Evolutionary conservation across 1,140 invertebrate genomes (phyloP).

Genomic region (Drosophila serrata): DNA sequence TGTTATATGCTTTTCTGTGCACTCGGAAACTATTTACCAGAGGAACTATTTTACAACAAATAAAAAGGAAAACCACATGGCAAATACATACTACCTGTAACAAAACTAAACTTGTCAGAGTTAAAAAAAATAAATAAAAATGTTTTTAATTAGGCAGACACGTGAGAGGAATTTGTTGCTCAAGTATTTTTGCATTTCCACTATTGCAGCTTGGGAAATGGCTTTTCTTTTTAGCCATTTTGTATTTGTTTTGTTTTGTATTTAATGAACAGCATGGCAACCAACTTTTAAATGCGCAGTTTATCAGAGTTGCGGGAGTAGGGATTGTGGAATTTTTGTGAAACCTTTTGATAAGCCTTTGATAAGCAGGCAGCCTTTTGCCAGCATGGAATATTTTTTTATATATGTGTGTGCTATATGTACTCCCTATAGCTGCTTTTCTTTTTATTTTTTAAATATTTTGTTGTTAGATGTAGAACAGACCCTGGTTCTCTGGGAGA

Average conservation of each 20-base stretch:
- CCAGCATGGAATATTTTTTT: constrained; percentile 35
- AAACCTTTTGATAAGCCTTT: constrained; percentile 37
- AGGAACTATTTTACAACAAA: not conserved
- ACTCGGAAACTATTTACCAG: not conserved
- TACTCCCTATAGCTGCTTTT: not conserved
- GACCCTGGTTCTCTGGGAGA: constrained; percentile 11
- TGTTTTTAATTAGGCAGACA: not conserved
- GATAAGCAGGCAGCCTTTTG: constrained; percentile 34
- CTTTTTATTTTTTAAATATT: not conserved
- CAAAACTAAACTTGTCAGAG: not conserved
- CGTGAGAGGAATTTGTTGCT: not conserved
- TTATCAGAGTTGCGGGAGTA: constrained; percentile 20
- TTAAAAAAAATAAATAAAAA: not conserved
- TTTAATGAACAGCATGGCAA: constrained; percentile 32
- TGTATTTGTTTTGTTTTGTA: not conserved
- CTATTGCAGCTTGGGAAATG: not conserved
- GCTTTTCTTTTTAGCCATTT: not conserved
- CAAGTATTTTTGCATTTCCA: not conserved
- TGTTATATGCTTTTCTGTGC: constrained; percentile 7
- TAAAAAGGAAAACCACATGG: constrained; percentile 8
- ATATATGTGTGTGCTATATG: not conserved
- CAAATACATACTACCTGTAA: not conserved
- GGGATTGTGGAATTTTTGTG: constrained; percentile 25
- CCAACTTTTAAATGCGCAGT: constrained; percentile 32
- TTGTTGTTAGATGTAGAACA: constrained; percentile 15